phyloP scores from a whole-genome alignment of 2,113 vertebrate genomes.

The Sturnus vulgaris region DNA sequence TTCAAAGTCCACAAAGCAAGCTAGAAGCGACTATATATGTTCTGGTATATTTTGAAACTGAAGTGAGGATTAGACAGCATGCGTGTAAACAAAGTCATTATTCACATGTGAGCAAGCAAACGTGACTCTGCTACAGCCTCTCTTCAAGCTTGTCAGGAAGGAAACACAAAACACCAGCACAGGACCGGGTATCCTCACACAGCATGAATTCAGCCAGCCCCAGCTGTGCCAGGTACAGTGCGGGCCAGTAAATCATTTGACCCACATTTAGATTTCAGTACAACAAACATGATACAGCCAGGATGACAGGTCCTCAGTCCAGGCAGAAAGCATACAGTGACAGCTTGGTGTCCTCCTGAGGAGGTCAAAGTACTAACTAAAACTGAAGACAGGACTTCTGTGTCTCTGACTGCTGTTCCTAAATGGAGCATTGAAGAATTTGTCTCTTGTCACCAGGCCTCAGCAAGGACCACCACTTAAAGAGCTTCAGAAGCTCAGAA shows the following conservation, averaged over 20 bases:
- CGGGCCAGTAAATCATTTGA: neutral
- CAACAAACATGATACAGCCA: rapidly evolving
- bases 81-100: neutral
- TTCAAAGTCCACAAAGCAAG: neutral
- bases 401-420: neutral
- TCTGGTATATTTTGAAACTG: neutral
- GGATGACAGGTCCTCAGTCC: neutral
- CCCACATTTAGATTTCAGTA: neutral
- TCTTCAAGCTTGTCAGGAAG: neutral
- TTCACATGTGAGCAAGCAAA: rapidly evolving
- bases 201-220: neutral
- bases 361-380: neutral
- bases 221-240: neutral
- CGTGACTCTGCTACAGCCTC: neutral
- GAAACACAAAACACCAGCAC: neutral
- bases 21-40: neutral
- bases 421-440: neutral
- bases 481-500: neutral
- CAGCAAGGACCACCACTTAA: rapidly evolving
- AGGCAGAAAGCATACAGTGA: neutral
- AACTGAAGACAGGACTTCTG: neutral
- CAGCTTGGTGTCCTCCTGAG: neutral
- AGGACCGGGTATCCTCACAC: neutral
- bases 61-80: rapidly evolving
- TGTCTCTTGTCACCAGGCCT: rapidly evolving